Evolutionary conservation across 2,888 invertebrate species (phyloP).

Genomic region (Cosmopolites sordidus): DNA sequence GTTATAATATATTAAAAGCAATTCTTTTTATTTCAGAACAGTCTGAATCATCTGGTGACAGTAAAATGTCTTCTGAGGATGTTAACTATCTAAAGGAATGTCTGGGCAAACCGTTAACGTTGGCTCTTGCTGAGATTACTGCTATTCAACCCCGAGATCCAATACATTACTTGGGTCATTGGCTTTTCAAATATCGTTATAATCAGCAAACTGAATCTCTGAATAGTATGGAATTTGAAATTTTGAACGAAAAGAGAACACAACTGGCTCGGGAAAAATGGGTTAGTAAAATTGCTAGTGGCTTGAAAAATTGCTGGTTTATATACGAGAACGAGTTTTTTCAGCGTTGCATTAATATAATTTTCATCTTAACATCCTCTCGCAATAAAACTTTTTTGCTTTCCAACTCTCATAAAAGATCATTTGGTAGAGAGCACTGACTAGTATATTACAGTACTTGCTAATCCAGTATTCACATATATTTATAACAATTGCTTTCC

Average conservation of each 20-base stretch:
- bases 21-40: constrained; percentile 6
- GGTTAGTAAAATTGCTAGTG: constrained; percentile 30
- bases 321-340: too few species aligned
- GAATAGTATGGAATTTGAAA: constrained; percentile 40
- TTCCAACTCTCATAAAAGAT: too few species aligned
- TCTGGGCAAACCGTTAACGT: constrained; percentile 45
- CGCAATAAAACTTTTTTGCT: too few species aligned
- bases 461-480: too few species aligned
- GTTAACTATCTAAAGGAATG: constrained; percentile 43
- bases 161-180: constrained; percentile 50
- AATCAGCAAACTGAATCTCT: constrained; percentile 45
- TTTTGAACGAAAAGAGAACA: constrained; percentile 41
- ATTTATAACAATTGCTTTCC: too few species aligned
- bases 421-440: too few species aligned
- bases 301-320: too few species aligned
- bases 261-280: constrained; percentile 40
- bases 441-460: too few species aligned
- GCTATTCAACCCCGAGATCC: constrained; percentile 50
- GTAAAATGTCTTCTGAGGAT: constrained; percentile 40
- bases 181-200: constrained; percentile 51
- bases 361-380: too few species aligned
- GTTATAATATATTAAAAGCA: too few species aligned
- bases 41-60: constrained; percentile 13
- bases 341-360: too few species aligned
- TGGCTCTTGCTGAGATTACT: constrained; percentile 49